Conservation (phyloP, 2,113 vertebrate species). For the Callorhinus ursinus region DNA sequence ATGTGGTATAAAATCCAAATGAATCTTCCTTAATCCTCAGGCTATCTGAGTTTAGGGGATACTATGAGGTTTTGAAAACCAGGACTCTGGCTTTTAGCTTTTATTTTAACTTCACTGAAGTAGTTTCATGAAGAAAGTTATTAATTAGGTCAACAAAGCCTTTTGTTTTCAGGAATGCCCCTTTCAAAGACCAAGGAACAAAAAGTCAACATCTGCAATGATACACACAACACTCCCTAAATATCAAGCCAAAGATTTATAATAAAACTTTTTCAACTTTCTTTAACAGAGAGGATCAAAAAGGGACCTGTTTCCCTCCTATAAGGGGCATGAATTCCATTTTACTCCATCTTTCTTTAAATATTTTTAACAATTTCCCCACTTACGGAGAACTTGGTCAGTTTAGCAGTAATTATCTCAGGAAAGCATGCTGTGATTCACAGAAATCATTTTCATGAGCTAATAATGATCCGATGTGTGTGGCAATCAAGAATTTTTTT, state of each 20-base stretch:
- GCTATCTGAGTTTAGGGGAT: neutral
- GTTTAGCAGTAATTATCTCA: neutral
- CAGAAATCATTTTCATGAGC: neutral
- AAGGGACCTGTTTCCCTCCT: neutral
- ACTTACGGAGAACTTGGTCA: neutral
- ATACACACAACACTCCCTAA: neutral
- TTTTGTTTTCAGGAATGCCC: neutral
- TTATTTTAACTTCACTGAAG: neutral
- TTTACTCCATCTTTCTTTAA: neutral
- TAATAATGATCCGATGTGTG: neutral
- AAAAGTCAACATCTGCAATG: neutral
- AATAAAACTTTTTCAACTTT: neutral
- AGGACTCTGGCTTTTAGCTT: neutral
- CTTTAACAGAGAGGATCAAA: neutral
- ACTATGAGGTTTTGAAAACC: constrained; percentile 18
- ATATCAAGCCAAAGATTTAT: neutral
- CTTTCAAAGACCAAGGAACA: neutral
- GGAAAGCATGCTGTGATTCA: neutral
- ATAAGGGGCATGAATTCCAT: neutral
- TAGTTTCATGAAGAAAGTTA: neutral
- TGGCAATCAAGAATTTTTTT: neutral
- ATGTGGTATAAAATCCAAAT: neutral
- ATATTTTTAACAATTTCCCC: neutral
- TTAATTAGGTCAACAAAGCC: neutral
- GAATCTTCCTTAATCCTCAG: neutral